phyloP scores from a whole-genome alignment of 1,140 invertebrate genomes.

The Goniozus legneri region DNA sequence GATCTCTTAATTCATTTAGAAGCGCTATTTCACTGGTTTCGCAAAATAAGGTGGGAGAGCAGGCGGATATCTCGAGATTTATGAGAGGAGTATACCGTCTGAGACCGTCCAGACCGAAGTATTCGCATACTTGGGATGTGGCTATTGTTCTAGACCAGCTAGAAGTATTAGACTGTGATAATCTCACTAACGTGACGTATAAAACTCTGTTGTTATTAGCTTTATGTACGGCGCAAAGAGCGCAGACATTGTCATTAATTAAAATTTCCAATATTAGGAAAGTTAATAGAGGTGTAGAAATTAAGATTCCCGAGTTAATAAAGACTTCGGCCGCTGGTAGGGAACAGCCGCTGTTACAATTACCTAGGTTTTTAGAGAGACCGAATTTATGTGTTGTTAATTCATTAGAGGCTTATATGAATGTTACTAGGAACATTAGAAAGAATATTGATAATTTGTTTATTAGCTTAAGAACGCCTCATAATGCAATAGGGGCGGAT shows the following conservation, averaged over 20 bases:
- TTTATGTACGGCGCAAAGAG: background rate
- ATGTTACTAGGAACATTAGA: background rate
- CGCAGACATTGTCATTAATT: conserved; percentile 1
- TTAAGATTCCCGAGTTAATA: conserved; percentile 2
- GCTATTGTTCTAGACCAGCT: background rate
- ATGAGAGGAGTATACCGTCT: conserved; percentile 1
- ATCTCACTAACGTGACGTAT: background rate
- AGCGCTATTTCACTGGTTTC: conserved; percentile 1
- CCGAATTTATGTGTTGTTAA: conserved; percentile 3
- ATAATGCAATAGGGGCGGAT: background rate
- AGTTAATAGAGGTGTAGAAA: background rate
- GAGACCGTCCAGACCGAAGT: conserved; percentile 1
- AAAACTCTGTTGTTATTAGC: background rate
- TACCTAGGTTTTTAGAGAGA: background rate
- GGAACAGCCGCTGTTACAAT: background rate
- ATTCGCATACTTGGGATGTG: conserved; percentile 3
- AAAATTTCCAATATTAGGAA: conserved; percentile 1
- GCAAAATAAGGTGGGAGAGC: background rate
- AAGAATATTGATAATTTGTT: background rate
- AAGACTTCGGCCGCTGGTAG: background rate
- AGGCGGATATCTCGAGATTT: background rate
- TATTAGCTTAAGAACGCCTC: background rate
- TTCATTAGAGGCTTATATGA: background rate
- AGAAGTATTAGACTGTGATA: background rate
- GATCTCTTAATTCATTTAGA: background rate